Evolutionary conservation across 2,113 vertebrate genomes (phyloP), one percentile per base, ranked within the genome.

Genomic region (Oceanodroma tethys): DNA sequence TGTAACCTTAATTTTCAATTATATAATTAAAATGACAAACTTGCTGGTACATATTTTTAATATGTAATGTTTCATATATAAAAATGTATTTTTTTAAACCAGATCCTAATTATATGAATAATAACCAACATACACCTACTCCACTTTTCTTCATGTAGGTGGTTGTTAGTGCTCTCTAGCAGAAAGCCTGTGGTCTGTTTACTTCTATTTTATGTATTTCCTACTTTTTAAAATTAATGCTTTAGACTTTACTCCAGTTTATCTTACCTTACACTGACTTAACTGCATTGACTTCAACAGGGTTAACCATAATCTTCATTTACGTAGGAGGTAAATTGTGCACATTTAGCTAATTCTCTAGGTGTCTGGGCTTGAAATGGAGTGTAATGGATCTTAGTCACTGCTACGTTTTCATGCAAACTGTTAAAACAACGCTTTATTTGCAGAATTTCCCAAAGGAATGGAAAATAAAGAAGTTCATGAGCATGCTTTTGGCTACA

Each of bases 321-420:
- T 80, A 66, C 0, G 91, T 96, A 42, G 96, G 94, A 95, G 93
- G 91, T 50, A 95, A 92, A 94, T 82, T 85, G 88, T 95, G 84
- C 93, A 93, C 86, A 93, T 94, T 92, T 96, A 96, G 95, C 91
- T 96, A 94, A 97, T 96, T 93, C 95, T 93, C 66, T 95, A 85
- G 88, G 67, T 94, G 86, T 91, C 91, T 96, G 89, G 91, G 93
- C 90, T 95, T 89, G 82, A 96, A 97, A 84, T 74, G 73, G 60
- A 81, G 60, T 59, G 83, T 91, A 96, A 95, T 94, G 89, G 86
- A 81, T 97, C 95, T 96, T 96, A 97, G 93, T 96, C 96, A 96
- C 76, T 52, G 83, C 78, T 89, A 6, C 91, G 70, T 94, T 96
- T 96, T 94, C 93, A 89, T 95, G 91, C 52, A 96, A 74, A 95